phyloP scores from a whole-genome alignment of 2,888 invertebrate species.

The Empis livida region DNA sequence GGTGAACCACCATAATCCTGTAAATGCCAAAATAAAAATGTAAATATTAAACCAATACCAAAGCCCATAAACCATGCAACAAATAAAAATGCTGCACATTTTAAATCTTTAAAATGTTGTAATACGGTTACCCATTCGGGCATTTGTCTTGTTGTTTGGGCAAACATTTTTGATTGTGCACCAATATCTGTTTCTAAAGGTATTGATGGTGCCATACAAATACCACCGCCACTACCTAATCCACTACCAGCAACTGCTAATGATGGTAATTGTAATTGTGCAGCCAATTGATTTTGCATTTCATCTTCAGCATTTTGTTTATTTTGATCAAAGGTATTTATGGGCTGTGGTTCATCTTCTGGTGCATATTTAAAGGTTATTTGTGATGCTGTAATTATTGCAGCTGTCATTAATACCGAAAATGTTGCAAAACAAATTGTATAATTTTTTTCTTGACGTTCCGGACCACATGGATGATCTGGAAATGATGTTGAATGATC shows the following conservation, averaged over 20 bases:
- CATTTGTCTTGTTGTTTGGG: conserved; percentile 78
- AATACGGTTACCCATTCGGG: conserved; percentile 91
- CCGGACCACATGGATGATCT: conserved; percentile 81
- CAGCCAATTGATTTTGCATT: conserved; percentile 70
- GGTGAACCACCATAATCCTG: conserved; percentile 94
- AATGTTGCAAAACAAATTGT: conserved; percentile 98
- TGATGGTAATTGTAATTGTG: conserved; percentile 69
- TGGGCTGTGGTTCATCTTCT: conserved; percentile 36
- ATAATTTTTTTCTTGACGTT: conserved; percentile 90
- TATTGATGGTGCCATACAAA: conserved; percentile 21
- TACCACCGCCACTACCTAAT: conserved; percentile 18
- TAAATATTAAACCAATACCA: conserved; percentile 96
- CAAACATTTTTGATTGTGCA: conserved; percentile 73
- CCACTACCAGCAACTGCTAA: conserved; percentile 42
- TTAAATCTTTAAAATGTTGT: conserved; percentile 76
- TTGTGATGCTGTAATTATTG: conserved; percentile 79
- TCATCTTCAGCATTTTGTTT: conserved; percentile 56
- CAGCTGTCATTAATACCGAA: conserved; percentile 90
- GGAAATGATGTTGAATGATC: conserved; percentile 96
- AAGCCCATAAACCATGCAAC: conserved; percentile 99
- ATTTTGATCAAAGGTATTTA: conserved; percentile 25
- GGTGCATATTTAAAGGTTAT: conserved; percentile 50
- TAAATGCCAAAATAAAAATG: conserved; percentile 98
- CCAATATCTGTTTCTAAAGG: conserved; percentile 34
- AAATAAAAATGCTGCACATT: conserved; percentile 84